phyloP scores from a whole-genome alignment of 2,888 invertebrate genomes.

The Siphonodentalium dalli region DNA sequence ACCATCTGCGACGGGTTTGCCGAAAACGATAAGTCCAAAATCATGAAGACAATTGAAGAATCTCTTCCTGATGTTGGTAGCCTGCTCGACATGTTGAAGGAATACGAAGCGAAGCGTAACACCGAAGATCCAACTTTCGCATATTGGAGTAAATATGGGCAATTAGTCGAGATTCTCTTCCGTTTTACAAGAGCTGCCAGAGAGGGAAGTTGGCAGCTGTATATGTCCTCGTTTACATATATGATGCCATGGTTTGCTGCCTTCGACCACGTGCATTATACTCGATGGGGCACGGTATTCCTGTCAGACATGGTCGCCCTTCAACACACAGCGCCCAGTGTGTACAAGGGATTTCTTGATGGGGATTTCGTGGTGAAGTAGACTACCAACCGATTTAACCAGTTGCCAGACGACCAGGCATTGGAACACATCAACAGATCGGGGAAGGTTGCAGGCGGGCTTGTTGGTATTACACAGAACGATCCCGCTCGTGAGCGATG shows the following conservation, averaged over 20 bases:
- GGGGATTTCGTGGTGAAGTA: slow-evolving; percentile 22
- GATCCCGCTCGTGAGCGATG: slow-evolving; percentile 21
- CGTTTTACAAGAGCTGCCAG: slow-evolving; percentile 20
- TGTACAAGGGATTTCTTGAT: slow-evolving; percentile 17
- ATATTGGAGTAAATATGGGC: slow-evolving; percentile 4
- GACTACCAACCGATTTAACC: slow-evolving; percentile 19
- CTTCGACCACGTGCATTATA: slow-evolving; percentile 27
- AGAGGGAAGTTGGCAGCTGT: slow-evolving; percentile 25
- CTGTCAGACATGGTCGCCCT: slow-evolving; percentile 20
- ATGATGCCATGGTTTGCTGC: slow-evolving; percentile 25
- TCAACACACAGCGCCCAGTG: slow-evolving; percentile 12
- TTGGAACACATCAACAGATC: slow-evolving; percentile 23
- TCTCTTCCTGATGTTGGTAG: neutral
- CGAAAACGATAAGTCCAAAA: no score
- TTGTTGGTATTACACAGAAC: slow-evolving; percentile 23
- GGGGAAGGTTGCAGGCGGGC: slow-evolving; percentile 17
- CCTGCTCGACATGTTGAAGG: neutral
- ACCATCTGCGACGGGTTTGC: no score
- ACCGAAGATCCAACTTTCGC: neutral
- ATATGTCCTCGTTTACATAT: slow-evolving; percentile 17
- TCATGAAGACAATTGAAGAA: neutral
- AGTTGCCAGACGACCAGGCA: slow-evolving; percentile 24
- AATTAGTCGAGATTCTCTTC: slow-evolving; percentile 2
- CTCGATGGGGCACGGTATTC: slow-evolving; percentile 29
- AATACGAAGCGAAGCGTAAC: neutral